phyloP scores from a whole-genome alignment of 2,888 invertebrate genomes.

The Willowsia nigromaculata region DNA sequence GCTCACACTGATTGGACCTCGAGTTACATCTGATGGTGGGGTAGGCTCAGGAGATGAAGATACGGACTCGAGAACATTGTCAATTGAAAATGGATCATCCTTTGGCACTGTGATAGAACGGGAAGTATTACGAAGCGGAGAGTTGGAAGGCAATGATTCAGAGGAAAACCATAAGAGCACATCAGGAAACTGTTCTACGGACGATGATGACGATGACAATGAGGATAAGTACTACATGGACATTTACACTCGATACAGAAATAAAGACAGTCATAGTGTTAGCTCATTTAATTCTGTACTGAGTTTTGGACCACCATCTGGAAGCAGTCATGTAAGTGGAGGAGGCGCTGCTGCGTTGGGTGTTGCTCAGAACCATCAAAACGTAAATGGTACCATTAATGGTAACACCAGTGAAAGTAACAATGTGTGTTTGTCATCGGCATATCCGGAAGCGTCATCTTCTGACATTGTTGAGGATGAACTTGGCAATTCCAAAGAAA shows the following conservation, averaged over 20 bases:
- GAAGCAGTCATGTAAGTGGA: conserved; percentile 71
- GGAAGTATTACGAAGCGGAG: background rate
- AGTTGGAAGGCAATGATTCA: background rate
- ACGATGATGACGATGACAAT: conserved; percentile 8
- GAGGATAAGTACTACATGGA: conserved; percentile 60
- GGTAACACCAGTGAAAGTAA: background rate
- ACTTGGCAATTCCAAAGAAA: conserved; percentile 17
- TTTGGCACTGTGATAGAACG: conserved; percentile 46
- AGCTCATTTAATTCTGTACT: conserved; percentile 58
- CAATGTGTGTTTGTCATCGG: background rate
- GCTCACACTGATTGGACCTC: conserved; percentile 32
- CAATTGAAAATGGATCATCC: conserved; percentile 41
- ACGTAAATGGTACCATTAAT: background rate
- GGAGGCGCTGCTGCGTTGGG: background rate
- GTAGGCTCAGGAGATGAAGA: conserved; percentile 11
- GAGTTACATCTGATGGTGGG: background rate
- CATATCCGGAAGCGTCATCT: background rate
- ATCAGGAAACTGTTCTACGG: background rate
- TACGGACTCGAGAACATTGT: conserved; percentile 44
- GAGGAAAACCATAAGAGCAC: background rate
- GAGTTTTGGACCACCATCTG: conserved; percentile 79
- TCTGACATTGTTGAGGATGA: background rate
- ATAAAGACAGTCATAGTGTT: conserved; percentile 29
- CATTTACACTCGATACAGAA: conserved; percentile 65
- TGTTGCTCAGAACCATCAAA: background rate